Percentiles rank a stretch among this genome's conserved stretches.
phyloP scores from a whole-genome alignment of 2,113 vertebrate species.

The Laterallus jamaicensis region DNA sequence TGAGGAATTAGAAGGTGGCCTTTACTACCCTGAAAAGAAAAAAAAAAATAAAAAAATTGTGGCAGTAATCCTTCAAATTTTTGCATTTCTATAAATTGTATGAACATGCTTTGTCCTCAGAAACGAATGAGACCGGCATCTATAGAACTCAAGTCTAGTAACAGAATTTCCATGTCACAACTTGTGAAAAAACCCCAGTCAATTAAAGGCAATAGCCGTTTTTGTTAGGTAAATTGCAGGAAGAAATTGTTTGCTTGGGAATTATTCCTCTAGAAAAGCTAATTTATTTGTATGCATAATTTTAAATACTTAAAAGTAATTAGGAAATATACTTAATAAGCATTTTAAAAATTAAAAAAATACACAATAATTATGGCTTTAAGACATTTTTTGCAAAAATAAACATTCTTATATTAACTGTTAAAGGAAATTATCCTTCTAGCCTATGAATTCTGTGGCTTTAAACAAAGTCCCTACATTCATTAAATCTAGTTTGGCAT shows the following conservation, averaged over 20 bases:
- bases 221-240: neutral
- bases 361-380: neutral
- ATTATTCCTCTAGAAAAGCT: conserved; percentile 5
- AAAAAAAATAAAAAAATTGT: neutral
- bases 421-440: neutral
- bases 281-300: neutral
- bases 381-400: neutral
- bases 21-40: neutral
- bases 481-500: conserved; percentile 26
- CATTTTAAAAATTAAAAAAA: neutral
- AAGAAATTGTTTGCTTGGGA: neutral
- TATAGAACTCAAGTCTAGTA: neutral
- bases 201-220: neutral
- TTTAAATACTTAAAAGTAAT: conserved; percentile 38
- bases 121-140: neutral
- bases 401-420: neutral
- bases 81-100: neutral
- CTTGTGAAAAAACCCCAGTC: neutral
- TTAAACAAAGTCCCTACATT: conserved; percentile 28
- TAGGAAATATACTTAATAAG: conserved; percentile 10
- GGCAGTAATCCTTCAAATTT: neutral
- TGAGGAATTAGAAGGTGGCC: neutral
- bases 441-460: neutral
- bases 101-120: neutral
- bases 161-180: neutral